Evolutionary conservation across 2,888 invertebrate genomes (phyloP), one percentile per base, ranked within the genome.

Genomic region (Hartigia nigra): DNA sequence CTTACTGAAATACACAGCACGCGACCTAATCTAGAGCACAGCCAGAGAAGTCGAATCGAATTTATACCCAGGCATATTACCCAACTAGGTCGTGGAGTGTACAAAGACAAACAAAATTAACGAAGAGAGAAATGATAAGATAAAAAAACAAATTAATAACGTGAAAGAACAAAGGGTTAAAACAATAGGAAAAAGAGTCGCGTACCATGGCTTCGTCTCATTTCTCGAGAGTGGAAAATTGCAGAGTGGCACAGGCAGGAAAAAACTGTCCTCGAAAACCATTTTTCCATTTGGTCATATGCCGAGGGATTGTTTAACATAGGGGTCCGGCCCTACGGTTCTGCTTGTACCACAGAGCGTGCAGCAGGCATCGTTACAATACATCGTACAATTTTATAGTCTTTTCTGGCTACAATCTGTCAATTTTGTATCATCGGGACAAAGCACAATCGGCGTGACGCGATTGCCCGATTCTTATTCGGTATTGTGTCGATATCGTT

Each of bases 151-250:
- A 34, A 75, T n/a, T 35, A 23, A 23, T 23, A 55, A 31, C 4
- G 31, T 9, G 12, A 72, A 4, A 72, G 72, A 14, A 31, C 1
- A 34, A 72, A 69, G 12, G 76, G 77, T n/a, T n/a, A 74, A n/a
- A 37, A 55, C 35, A 76, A 74, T n/a, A 75, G 77, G 77, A 81
- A 84, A 82, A 82, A 82, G 85, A 85, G 85, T 82, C 83, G 81
- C 82, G 82, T 82, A 76, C 78, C 70, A 82, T 81, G 70, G 23
- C 14, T 69, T 85, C 80, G 82, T 82, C 83, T 87, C 83, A 81
- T 86, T 83, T 77, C 81, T 83, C 82, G 78, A 82, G 82, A 86
- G 84, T 87, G 86, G 83, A 70, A 79, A 82, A 79, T 78, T 74
- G 76, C 80, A 78, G 70, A 79, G 80, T 79, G 80, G 76, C 81